These are phyloP conservation scores for Brachylomia viminalis DNA, from an alignment of 2,888 invertebrate species.

Conservation along the genomic window DNA sequence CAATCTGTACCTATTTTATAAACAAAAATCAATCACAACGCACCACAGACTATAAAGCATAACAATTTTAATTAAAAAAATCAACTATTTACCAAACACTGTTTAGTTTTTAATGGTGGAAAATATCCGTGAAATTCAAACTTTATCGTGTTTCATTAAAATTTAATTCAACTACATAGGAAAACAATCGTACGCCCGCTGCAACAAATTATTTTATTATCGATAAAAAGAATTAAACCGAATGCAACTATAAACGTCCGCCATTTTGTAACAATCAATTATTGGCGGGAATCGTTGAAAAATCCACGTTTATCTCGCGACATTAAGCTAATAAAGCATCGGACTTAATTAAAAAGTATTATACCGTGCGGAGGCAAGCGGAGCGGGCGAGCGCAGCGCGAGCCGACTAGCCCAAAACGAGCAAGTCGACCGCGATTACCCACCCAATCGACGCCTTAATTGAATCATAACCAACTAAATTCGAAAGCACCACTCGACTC, in stretches of 20 bases:
- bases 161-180: conserved; percentile 79
- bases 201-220: conserved; percentile 79
- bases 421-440: conserved; percentile 76
- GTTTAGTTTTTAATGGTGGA: conserved; percentile 87
- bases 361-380: conserved; percentile 72
- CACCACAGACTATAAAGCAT: conserved; percentile 72
- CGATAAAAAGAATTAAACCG: conserved; percentile 78
- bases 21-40: conserved; percentile 84
- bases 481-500: conserved; percentile 77
- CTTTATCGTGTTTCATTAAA: conserved; percentile 86
- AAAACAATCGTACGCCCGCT: conserved; percentile 67
- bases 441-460: conserved; percentile 86
- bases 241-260: conserved; percentile 66
- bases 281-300: conserved; percentile 79
- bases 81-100: conserved; percentile 89
- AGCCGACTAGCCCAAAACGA: conserved; percentile 79
- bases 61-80: conserved; percentile 88
- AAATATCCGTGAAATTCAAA: conserved; percentile 89
- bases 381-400: conserved; percentile 72
- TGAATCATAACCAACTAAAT: conserved; percentile 86
- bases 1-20: conserved; percentile 67
- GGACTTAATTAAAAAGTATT: conserved; percentile 89
- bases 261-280: conserved; percentile 77
- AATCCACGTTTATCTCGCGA: conserved; percentile 81
- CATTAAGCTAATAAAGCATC: conserved; percentile 90